Evolutionary conservation across 2,797 vertebrate species (phyloP), one percentile per base, ranked within the genome.

Genomic region (Chanos chanos): DNA sequence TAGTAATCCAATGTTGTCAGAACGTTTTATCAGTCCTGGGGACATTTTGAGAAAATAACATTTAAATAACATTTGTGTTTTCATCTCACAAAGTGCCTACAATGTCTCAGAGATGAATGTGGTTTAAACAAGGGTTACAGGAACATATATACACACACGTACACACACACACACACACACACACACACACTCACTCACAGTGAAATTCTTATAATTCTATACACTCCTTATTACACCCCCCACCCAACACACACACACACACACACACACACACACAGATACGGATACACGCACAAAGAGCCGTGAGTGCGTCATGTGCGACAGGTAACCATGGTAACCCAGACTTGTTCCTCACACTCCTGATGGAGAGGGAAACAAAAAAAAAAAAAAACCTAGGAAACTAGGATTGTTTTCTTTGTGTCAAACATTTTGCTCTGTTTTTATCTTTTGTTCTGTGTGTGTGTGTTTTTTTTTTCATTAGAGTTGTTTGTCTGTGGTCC

Each of bases 61-160:
- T 15, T 25, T 16, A 10, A 33, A 0, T 6, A 19, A 40, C 24
- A 24, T 60, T 12, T 56, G 62, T 21, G 28, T 24, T 37, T 59
- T 66, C 74, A 70, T 80, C 77, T 72, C 72, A 79, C 68, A 18
- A 85, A 81, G 84, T 85, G 81, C 80, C 74, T 84, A 27, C 66
- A 64, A 70, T 40, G 7, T 45, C 66, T 76, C 54, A 47, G 30
- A 24, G n/a, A 37, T 10, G 3, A 24, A 36, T 53, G 54, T 9
- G 24, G 56, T 31, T 13, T 41, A 6, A n/a, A 7, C 39, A 18
- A 36, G 44, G 63, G 30, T 25, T 30, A 28, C 31, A 19, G 22
- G 33, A n/a, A 47, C 5, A 2, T 63, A 48, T 66, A 59, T 16
- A 62, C 62, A 70, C 10, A 1, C n/a, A 15, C 37, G 16, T 7